Conservation (phyloP, 2,113 vertebrate genomes). For the Festucalex cinctus region DNA sequence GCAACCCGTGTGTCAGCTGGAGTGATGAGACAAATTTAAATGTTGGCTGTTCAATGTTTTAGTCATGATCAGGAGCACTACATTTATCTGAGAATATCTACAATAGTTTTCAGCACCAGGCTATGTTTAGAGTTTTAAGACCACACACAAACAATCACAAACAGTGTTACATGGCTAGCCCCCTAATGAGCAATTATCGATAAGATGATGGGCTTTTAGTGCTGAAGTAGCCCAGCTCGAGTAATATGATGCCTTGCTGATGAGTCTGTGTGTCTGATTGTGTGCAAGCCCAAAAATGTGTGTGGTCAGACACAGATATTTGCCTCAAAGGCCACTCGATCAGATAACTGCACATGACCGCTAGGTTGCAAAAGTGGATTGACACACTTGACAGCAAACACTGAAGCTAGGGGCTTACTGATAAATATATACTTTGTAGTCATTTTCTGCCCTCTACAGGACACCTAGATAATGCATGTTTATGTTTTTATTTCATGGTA, state of each 20-base stretch:
- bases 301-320: constrained; percentile 47
- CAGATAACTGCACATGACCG: background rate
- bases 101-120: constrained; percentile 2
- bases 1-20: background rate
- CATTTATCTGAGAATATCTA: background rate
- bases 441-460: constrained; percentile 56
- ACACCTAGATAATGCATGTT: constrained; percentile 1
- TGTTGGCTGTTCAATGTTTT: background rate
- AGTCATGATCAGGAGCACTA: background rate
- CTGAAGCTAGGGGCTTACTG: background rate
- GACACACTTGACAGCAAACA: background rate
- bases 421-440: constrained; percentile 2
- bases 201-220: constrained; percentile 61
- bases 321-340: constrained; percentile 20
- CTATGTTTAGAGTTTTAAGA: constrained; percentile 29
- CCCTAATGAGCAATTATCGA: constrained; percentile 61
- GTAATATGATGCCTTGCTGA: constrained; percentile 61
- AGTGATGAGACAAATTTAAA: background rate
- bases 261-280: constrained; percentile 29
- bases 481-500: too few relatives aligned
- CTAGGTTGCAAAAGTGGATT: background rate
- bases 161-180: constrained; percentile 26
- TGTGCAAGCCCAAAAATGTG: constrained; percentile 23
- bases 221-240: constrained; percentile 52
- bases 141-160: constrained; percentile 31